A percentile compares a stretch with the other conserved stretches of the same genome.
Conservation (phyloP, 2,797 vertebrate genomes). For the Pygocentrus nattereri region DNA sequence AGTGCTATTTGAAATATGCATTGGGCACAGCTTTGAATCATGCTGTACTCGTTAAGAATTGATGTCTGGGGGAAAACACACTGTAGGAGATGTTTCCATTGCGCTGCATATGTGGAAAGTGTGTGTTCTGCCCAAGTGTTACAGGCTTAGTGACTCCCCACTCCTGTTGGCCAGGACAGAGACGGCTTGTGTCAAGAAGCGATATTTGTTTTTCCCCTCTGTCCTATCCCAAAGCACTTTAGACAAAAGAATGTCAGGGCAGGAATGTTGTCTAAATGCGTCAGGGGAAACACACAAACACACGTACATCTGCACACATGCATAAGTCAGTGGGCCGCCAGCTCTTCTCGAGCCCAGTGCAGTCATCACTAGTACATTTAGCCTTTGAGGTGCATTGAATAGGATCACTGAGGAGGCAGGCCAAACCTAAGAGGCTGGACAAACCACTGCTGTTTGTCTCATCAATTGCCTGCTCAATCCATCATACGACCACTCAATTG, state of each 20-base stretch:
- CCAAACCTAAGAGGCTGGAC: conserved; percentile 53
- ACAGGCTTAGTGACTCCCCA: conserved; percentile 66
- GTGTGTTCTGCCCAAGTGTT: conserved; percentile 69
- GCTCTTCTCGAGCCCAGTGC: conserved; percentile 26
- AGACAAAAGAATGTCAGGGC: conserved; percentile 69
- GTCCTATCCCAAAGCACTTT: conserved; percentile 70
- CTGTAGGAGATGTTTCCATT: conserved; percentile 70
- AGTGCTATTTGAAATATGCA: conserved; percentile 66
- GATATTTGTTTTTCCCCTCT: conserved; percentile 75
- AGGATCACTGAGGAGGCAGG: conserved; percentile 53
- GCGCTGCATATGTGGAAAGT: conserved; percentile 69
- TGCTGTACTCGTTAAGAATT: conserved; percentile 63
- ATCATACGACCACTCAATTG: conserved; percentile 56
- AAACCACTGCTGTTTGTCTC: conserved; percentile 69
- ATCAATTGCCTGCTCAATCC: conserved; percentile 66
- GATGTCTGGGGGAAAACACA: conserved; percentile 66
- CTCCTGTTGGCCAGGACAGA: conserved; percentile 63
- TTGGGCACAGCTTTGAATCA: conserved; percentile 52
- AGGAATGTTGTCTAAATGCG: conserved; percentile 64
- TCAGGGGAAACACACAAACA: conserved; percentile 51
- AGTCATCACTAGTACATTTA: conserved; percentile 54
- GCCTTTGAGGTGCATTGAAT: conserved; percentile 43
- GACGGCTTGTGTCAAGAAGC: conserved; percentile 64
- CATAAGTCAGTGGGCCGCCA: conserved; percentile 21
- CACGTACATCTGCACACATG: conserved; percentile 31